Percentiles rank a stretch among this genome's conserved stretches.
Evolutionary conservation across 2,888 invertebrate species (phyloP).

Genomic region (Sminthurinus aureus): DNA sequence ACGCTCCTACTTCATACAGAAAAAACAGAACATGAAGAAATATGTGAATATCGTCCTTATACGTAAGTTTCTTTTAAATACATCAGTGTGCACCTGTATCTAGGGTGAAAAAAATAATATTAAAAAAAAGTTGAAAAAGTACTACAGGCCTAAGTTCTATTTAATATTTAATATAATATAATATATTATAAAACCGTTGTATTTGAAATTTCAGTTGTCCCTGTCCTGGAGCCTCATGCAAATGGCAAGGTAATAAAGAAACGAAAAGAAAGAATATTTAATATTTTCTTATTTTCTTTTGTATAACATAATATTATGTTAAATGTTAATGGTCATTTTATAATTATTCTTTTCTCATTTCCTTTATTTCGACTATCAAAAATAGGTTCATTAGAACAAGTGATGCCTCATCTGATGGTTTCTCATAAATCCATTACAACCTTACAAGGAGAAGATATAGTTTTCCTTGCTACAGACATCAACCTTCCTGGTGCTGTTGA

Average conservation of each 20-base stretch:
- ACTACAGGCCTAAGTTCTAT: too few relatives aligned
- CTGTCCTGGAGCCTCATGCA: conserved; percentile 99
- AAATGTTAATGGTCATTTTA: not conserved
- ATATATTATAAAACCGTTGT: too few relatives aligned
- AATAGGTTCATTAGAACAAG: conserved; percentile 89
- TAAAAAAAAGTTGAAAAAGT: too few relatives aligned
- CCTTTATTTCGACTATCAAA: not conserved
- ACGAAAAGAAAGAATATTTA: conserved; percentile 71
- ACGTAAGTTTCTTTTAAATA: conserved; percentile 66
- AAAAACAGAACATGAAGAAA: conserved; percentile 98
- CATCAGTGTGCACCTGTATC: too few relatives aligned
- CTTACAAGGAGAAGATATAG: conserved; percentile 98
- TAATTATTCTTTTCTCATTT: not conserved
- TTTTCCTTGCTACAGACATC: conserved; percentile 98
- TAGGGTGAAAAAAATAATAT: too few relatives aligned
- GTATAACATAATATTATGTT: not conserved
- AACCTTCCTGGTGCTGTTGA: conserved; percentile 97
- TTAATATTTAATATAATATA: too few relatives aligned
- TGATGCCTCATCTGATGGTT: conserved; percentile 98
- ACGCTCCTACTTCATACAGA: conserved; percentile 94
- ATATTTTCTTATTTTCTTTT: not conserved
- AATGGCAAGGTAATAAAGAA: conserved; percentile 98
- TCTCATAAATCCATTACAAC: conserved; percentile 98
- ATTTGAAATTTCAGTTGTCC: conserved; percentile 72
- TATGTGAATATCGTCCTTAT: conserved; percentile 98